Evolutionary conservation across 2,888 invertebrate species (phyloP).

Genomic region (Marronus borbonicus): DNA sequence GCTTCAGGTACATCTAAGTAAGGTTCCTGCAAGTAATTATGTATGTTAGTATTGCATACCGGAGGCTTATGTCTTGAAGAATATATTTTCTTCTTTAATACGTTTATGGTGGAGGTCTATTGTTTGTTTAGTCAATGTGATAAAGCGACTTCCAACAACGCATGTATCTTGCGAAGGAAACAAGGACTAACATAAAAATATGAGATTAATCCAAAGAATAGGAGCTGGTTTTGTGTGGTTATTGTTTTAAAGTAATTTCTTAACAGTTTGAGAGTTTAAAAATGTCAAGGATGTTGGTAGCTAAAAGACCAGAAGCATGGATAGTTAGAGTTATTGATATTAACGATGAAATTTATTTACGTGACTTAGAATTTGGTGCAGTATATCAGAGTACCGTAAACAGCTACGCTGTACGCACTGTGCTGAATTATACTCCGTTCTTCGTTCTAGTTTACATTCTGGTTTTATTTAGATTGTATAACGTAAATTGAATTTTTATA

Average conservation of each 20-base stretch:
- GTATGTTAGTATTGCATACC: background rate
- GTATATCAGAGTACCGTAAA: slow-evolving; percentile 12
- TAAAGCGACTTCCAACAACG: too few species aligned
- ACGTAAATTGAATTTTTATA: slow-evolving; percentile 10
- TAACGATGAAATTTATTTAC: slow-evolving; percentile 15
- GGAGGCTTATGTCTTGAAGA: too few species aligned
- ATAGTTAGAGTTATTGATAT: background rate
- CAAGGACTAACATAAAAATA: too few species aligned
- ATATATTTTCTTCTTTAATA: too few species aligned
- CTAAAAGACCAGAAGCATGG: background rate
- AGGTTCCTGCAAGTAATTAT: slow-evolving; percentile 77
- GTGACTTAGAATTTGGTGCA: slow-evolving; percentile 16
- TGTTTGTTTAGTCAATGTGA: too few species aligned
- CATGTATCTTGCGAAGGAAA: too few species aligned
- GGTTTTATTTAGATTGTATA: slow-evolving; percentile 1
- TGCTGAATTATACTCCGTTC: slow-evolving; percentile 5
- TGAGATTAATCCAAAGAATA: too few species aligned
- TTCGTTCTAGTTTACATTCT: slow-evolving; percentile 16
- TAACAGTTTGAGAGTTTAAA: background rate
- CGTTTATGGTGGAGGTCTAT: background rate
- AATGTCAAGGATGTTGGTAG: background rate
- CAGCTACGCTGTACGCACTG: slow-evolving; percentile 12
- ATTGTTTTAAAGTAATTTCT: too few species aligned
- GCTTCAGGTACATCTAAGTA: slow-evolving; percentile 93
- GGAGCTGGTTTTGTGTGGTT: too few species aligned